These are phyloP conservation scores for Lissocephala sabroskyi DNA, from an alignment of 2,888 invertebrate species.

Conservation along the genomic window DNA sequence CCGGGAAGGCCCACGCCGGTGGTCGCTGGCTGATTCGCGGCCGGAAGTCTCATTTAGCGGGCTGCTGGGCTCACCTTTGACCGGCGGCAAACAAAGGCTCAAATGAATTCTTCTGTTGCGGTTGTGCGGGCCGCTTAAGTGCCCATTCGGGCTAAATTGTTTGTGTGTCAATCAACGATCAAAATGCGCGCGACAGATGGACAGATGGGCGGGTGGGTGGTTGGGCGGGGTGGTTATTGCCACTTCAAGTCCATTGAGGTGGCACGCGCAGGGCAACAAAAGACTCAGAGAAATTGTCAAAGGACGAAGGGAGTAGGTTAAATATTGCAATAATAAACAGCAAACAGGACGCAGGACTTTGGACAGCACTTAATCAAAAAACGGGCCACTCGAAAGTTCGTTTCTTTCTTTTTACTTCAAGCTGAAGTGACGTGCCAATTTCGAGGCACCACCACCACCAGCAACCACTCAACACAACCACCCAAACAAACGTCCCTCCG, in stretches of 20 bases:
- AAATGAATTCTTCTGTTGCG: slow-evolving; percentile 32
- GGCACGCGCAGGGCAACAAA: slow-evolving; percentile 44
- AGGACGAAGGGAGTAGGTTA: slow-evolving; percentile 21
- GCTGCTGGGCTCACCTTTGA: slow-evolving; percentile 20
- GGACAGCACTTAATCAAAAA: slow-evolving; percentile 27
- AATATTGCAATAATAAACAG: neutral
- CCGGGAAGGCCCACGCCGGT: slow-evolving; percentile 10
- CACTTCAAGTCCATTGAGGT: slow-evolving; percentile 57
- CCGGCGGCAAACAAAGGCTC: neutral
- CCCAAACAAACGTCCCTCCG: no score
- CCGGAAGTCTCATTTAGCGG: slow-evolving; percentile 62
- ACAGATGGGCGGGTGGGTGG: slow-evolving; percentile 29
- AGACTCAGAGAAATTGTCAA: slow-evolving; percentile 55
- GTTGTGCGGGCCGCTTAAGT: slow-evolving; percentile 36
- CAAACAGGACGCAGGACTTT: neutral
- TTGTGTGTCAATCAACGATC: slow-evolving; percentile 66
- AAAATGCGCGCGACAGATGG: slow-evolving; percentile 66
- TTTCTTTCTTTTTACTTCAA: slow-evolving; percentile 5
- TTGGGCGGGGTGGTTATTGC: slow-evolving; percentile 20
- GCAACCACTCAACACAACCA: no score
- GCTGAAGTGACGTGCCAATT: neutral
- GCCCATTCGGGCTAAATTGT: slow-evolving; percentile 61
- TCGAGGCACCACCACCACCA: slow-evolving; percentile 3
- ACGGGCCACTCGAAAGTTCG: slow-evolving; percentile 25
- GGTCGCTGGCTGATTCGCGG: slow-evolving; percentile 50